phyloP scores from a whole-genome alignment of 1,140 invertebrate species.

The Bombus sibiricus region DNA sequence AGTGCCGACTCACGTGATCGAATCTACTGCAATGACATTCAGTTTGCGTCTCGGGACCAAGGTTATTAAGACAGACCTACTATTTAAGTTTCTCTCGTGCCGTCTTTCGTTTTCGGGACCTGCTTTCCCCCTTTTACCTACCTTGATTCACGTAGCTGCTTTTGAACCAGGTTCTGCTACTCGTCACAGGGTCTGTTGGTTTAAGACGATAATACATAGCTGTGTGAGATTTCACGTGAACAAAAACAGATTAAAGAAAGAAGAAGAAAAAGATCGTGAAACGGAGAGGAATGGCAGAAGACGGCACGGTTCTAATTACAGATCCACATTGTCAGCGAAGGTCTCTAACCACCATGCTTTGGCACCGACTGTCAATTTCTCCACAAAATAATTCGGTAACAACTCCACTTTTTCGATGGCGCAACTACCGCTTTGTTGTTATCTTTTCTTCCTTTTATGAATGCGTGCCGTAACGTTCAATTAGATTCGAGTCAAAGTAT shows the following conservation, averaged over 20 bases:
- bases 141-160: neutral
- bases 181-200: constrained; percentile 77
- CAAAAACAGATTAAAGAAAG: constrained; percentile 64
- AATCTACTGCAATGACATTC: constrained; percentile 80
- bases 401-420: constrained; percentile 31
- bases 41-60: constrained; percentile 73
- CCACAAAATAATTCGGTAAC: constrained; percentile 62
- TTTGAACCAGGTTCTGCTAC: constrained; percentile 14
- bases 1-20: constrained; percentile 72
- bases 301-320: constrained; percentile 78
- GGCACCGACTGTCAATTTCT: constrained; percentile 61
- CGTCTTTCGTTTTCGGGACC: constrained; percentile 33
- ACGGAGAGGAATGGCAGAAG: constrained; percentile 43
- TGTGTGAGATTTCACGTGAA: constrained; percentile 76
- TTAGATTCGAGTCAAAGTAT: constrained; percentile 48
- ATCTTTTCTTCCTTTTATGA: constrained; percentile 3
- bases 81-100: constrained; percentile 76
- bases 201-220: constrained; percentile 80
- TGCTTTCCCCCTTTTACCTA: neutral
- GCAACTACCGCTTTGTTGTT: constrained; percentile 47
- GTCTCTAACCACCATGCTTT: constrained; percentile 51
- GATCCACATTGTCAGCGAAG: constrained; percentile 77
- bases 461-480: constrained; percentile 43
- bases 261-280: constrained; percentile 50
- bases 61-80: constrained; percentile 80